Conservation (phyloP, 1,140 invertebrate species). For the Diuraphis noxia region DNA sequence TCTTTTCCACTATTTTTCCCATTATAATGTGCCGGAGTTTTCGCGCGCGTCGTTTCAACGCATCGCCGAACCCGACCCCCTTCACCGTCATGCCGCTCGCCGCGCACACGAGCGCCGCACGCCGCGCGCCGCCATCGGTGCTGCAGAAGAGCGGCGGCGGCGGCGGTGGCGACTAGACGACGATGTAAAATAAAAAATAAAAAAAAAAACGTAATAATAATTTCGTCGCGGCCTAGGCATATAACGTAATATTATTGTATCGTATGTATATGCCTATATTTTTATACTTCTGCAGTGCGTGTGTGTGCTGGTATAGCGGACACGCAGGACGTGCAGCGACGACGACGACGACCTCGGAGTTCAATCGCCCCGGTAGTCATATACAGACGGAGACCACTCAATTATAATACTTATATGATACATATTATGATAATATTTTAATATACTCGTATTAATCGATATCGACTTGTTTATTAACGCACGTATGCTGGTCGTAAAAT, state of each 20-base stretch:
- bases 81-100: not conserved
- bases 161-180: not conserved
- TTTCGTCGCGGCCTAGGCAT: not conserved
- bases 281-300: not conserved
- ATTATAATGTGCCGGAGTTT: not conserved
- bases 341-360: conserved; percentile 15
- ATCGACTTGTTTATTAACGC: not conserved
- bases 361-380: conserved; percentile 2
- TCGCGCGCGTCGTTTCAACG: conserved; percentile 21
- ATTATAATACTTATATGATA: not conserved
- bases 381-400: not conserved
- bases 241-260: not conserved
- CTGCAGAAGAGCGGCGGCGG: not conserved
- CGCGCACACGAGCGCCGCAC: not conserved
- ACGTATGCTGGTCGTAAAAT: not conserved
- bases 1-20: not conserved
- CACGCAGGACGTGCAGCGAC: not conserved
- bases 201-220: not conserved
- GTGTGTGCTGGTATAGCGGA: not conserved
- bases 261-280: not conserved
- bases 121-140: not conserved
- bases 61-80: not conserved
- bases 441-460: not conserved
- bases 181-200: not conserved
- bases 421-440: not conserved